Percentiles rank a stretch among this genome's conserved stretches.
These are phyloP conservation scores for Spisula subtruncata DNA, from an alignment of 2,888 invertebrate genomes.

Conservation along the genomic window DNA sequence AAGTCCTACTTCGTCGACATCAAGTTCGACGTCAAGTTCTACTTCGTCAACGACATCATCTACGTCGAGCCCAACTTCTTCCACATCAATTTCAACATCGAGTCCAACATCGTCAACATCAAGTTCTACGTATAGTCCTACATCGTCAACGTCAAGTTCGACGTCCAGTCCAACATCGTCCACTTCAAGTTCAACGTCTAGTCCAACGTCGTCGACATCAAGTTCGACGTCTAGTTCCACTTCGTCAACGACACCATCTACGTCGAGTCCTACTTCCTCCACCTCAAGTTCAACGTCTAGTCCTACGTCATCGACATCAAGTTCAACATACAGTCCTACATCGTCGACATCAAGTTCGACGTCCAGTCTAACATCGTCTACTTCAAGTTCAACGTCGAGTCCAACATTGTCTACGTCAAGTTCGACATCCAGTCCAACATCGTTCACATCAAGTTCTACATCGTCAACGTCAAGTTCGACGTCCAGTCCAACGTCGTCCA, in stretches of 20 bases:
- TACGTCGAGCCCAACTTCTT: not conserved
- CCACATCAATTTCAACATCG: not conserved
- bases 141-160: not conserved
- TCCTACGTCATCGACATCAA: not conserved
- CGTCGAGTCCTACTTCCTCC: not conserved
- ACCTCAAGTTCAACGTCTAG: not conserved
- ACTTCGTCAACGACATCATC: not conserved
- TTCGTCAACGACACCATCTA: not conserved
- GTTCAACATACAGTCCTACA: not conserved
- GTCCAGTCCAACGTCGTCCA: not conserved
- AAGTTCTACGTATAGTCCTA: not conserved
- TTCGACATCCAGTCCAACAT: not conserved
- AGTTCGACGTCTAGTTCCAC: slow-evolving; percentile 5
- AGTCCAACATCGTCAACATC: slow-evolving; percentile 5
- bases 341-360: not conserved
- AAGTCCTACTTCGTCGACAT: not conserved
- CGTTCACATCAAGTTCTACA: not conserved
- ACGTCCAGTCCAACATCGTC: slow-evolving; percentile 7
- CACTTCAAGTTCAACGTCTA: not conserved
- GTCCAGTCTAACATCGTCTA: not conserved
- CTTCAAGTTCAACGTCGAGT: not conserved
- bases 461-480: not conserved
- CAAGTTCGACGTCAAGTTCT: not conserved
- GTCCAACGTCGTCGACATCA: not conserved
- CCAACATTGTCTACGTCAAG: not conserved